Conservation (phyloP, 2,888 invertebrate species). For the Pachydiplax longipennis region DNA sequence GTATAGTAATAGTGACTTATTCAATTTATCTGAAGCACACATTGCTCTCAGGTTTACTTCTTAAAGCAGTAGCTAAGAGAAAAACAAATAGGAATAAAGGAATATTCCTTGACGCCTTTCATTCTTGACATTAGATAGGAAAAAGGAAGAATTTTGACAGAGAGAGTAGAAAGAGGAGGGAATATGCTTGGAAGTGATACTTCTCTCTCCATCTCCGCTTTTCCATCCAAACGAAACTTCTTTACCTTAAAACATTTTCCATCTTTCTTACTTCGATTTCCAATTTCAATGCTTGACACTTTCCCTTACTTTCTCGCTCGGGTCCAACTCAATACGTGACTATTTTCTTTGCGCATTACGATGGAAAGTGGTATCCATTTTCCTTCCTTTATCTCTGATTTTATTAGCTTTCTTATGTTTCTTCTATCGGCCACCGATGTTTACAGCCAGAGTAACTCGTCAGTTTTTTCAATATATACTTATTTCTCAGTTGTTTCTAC, state of each 20-base stretch:
- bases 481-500: no score
- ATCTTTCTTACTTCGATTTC: neutral
- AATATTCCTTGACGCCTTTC: no score
- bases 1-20: no score
- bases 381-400: neutral
- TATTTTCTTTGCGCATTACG: neutral
- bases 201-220: neutral
- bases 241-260: neutral
- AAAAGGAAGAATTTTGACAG: neutral
- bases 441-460: neutral
- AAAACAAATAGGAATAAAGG: no score
- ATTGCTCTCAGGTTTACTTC: no score
- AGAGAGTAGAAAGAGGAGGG: neutral
- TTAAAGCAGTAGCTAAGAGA: no score
- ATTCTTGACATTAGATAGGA: neutral
- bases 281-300: neutral
- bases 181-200: neutral
- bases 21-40: no score
- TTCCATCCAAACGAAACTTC: neutral
- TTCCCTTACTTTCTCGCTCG: neutral
- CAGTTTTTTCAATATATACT: neutral
- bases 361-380: neutral
- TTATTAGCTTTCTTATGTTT: no score
- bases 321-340: neutral
- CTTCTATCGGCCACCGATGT: neutral